Evolutionary conservation across 1,140 invertebrate species (phyloP).

Genomic region (Chrysoperla carnea): DNA sequence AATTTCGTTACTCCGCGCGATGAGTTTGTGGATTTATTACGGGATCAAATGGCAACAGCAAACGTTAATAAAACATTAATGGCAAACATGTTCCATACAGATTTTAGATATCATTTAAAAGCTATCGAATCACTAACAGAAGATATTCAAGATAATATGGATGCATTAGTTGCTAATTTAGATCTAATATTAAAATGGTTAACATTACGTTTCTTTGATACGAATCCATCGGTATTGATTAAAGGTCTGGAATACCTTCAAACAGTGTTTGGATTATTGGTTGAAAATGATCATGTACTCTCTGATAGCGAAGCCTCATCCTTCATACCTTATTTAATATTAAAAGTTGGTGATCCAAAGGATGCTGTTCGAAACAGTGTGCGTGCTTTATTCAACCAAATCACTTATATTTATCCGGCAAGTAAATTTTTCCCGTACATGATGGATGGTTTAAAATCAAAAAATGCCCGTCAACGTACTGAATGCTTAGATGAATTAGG

Average conservation of each 20-base stretch:
- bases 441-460: slow-evolving; percentile 90
- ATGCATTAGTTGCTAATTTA: slow-evolving; percentile 73
- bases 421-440: slow-evolving; percentile 78
- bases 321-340: slow-evolving; percentile 85
- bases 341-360: slow-evolving; percentile 93
- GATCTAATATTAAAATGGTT: slow-evolving; percentile 95
- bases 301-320: slow-evolving; percentile 79
- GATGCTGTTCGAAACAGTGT: slow-evolving; percentile 83
- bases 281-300: slow-evolving; percentile 67
- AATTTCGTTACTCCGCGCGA: slow-evolving; percentile 85
- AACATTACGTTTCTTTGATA: slow-evolving; percentile 92
- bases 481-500: slow-evolving; percentile 89
- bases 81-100: slow-evolving; percentile 83
- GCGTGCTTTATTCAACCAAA: slow-evolving; percentile 66
- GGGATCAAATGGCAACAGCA: slow-evolving; percentile 77
- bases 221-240: slow-evolving; percentile 90
- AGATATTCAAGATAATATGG: slow-evolving; percentile 56
- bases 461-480: slow-evolving; percentile 88
- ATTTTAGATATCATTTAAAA: slow-evolving; percentile 93
- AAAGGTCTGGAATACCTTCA: slow-evolving; percentile 87
- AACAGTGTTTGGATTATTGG: slow-evolving; percentile 61
- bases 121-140: slow-evolving; percentile 81
- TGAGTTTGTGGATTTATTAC: slow-evolving; percentile 85
- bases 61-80: slow-evolving; percentile 74
- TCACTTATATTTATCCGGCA: slow-evolving; percentile 72